Evolutionary conservation across 2,113 vertebrate genomes (phyloP).

Genomic region (Polypterus senegalus): DNA sequence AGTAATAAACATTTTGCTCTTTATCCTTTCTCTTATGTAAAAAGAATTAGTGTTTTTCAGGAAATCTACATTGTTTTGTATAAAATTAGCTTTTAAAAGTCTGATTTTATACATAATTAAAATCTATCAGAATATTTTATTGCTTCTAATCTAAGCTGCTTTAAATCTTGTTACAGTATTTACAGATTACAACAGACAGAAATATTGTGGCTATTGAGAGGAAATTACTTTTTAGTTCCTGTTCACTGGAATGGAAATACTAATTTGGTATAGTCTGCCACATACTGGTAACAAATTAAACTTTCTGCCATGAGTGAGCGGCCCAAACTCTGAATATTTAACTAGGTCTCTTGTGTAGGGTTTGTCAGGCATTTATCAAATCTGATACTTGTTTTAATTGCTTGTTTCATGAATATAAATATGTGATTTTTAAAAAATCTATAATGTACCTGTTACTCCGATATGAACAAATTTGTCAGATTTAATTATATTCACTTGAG

Average conservation of each 20-base stretch:
- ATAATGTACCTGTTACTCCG: no score
- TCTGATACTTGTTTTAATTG: background rate
- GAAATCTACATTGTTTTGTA: no score
- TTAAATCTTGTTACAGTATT: background rate
- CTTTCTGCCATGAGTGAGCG: background rate
- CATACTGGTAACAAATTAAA: slow-evolving; percentile 1
- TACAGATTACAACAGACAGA: slow-evolving; percentile 1
- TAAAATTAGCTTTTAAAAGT: no score
- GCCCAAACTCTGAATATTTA: background rate
- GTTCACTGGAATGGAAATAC: slow-evolving; percentile 7
- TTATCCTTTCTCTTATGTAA: no score
- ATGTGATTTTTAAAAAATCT: no score
- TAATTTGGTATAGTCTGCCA: background rate
- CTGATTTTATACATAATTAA: background rate
- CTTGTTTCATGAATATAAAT: background rate
- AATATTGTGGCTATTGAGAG: background rate
- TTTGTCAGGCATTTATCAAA: no score
- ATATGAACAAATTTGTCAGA: no score
- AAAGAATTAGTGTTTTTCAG: no score
- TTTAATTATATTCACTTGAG: no score
- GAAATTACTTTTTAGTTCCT: slow-evolving; percentile 6
- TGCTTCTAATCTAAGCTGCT: background rate
- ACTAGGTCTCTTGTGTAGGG: background rate
- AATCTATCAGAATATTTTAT: background rate
- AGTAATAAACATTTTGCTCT: no score